Percentiles rank a stretch among this genome's conserved stretches.
Conservation (phyloP, 2,797 vertebrate genomes). For the Bradypus variegatus region DNA sequence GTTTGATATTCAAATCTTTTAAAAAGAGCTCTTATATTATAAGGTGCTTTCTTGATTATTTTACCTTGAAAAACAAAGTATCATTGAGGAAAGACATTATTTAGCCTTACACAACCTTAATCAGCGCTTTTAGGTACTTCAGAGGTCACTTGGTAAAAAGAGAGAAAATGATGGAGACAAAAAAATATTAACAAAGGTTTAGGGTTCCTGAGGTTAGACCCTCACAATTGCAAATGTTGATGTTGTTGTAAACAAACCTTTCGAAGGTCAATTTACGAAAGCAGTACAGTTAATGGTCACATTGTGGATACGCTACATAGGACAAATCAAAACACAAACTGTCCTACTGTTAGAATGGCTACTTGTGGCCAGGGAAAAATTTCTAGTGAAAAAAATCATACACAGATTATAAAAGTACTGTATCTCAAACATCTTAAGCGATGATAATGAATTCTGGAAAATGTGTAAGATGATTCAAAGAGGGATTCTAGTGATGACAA, state of each 20-base stretch:
- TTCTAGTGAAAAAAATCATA: background rate
- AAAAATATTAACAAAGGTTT: background rate
- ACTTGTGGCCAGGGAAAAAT: background rate
- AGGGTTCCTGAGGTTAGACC: background rate
- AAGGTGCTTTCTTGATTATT: background rate
- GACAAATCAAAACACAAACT: background rate
- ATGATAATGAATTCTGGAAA: constrained; percentile 12
- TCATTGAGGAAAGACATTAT: constrained; percentile 16
- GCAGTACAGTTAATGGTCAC: background rate
- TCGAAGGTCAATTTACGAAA: constrained; percentile 34
- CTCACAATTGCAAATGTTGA: background rate
- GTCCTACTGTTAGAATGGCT: background rate
- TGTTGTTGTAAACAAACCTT: background rate
- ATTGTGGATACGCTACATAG: background rate
- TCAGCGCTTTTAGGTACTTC: background rate
- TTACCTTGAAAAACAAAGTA: constrained; percentile 25
- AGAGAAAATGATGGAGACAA: background rate
- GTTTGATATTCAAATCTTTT: background rate
- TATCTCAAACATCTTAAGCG: background rate
- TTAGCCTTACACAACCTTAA: background rate
- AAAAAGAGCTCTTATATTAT: background rate
- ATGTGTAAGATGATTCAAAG: background rate
- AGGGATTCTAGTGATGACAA: background rate
- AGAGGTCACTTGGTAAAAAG: background rate
- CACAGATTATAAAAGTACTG: background rate